Evolutionary conservation across 2,113 vertebrate species (phyloP), one percentile per base, ranked within the genome.

Genomic region (Brachionichthys hirsutus): DNA sequence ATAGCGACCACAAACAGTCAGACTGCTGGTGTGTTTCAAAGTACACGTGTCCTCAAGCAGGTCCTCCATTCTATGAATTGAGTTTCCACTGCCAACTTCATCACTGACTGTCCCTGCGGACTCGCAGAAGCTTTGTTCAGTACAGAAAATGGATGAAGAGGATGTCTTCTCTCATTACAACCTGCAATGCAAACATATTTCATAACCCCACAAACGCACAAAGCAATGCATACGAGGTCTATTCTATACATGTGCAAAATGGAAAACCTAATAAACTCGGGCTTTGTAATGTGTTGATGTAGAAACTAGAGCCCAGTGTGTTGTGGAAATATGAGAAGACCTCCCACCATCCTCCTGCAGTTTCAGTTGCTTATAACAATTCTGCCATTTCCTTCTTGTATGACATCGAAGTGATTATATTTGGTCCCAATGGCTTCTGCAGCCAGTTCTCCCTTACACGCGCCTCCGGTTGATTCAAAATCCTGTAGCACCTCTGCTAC

Each of bases 51-150:
- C n/a, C 59, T 20, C 16, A 6, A n/a, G 20, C 3, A 51, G 6
- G 13, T 30, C 40, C 55, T n/a, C 12, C 13, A 45, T 34, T 38
- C 10, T 40, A 6, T 42, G 35, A 76, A 30, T 30, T 41, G 19
- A 16, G 9, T 34, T 36, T 38, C 60, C 40, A 47, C 68, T 42
- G 86, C 85, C 70, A 92, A 42, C 50, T 60, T 87, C 54, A 62
- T 44, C 59, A 86, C 73, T n/a, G 84, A 73, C 18, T 62, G 20
- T 46, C 55, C 60, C 3, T 44, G 54, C 17, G 59, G 67, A 53
- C 46, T 50, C n/a, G 17, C 35, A 9, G 48, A n/a, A 12, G 50
- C 12, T 51, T 51, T 15, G 4, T 41, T 42, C 59, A 86, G 34
- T 52, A 55, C 13, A 14, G 45, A 12, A 50, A 87, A 89, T 0